These are phyloP conservation scores for Telenomus remus DNA, from an alignment of 1,140 invertebrate genomes.

Conservation along the genomic window DNA sequence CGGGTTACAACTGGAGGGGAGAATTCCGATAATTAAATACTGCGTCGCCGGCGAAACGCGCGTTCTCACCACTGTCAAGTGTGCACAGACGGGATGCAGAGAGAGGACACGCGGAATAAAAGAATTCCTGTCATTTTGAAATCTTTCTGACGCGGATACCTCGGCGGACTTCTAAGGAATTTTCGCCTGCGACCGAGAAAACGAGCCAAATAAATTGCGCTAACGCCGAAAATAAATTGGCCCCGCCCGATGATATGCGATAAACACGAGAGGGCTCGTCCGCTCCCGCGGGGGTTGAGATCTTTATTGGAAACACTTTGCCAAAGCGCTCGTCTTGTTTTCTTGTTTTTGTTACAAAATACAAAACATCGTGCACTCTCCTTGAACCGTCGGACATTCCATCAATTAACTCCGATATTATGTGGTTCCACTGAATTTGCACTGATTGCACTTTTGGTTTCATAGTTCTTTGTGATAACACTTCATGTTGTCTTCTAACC, in stretches of 20 bases:
- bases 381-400: too few relatives aligned
- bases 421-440: too few relatives aligned
- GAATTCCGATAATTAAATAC: constrained; percentile 58
- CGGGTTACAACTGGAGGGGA: constrained; percentile 11
- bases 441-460: too few relatives aligned
- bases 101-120: constrained; percentile 49
- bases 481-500: too few relatives aligned
- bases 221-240: constrained; percentile 41
- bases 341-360: too few relatives aligned
- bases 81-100: constrained; percentile 42
- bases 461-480: too few relatives aligned
- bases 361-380: too few relatives aligned
- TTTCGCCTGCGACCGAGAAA: constrained; percentile 43
- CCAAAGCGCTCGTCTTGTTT: too few relatives aligned
- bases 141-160: constrained; percentile 56
- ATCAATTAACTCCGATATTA: too few relatives aligned
- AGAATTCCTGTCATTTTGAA: constrained; percentile 58
- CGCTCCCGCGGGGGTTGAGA: background rate
- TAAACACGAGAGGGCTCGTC: too few relatives aligned
- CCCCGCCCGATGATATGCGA: constrained; percentile 2
- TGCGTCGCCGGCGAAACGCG: constrained; percentile 40
- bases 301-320: background rate
- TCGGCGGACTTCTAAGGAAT: constrained; percentile 55
- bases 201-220: constrained; percentile 43
- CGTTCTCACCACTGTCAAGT: constrained; percentile 54